Evolutionary conservation across 2,888 invertebrate genomes (phyloP).

Genomic region (Helicoverpa assulta): DNA sequence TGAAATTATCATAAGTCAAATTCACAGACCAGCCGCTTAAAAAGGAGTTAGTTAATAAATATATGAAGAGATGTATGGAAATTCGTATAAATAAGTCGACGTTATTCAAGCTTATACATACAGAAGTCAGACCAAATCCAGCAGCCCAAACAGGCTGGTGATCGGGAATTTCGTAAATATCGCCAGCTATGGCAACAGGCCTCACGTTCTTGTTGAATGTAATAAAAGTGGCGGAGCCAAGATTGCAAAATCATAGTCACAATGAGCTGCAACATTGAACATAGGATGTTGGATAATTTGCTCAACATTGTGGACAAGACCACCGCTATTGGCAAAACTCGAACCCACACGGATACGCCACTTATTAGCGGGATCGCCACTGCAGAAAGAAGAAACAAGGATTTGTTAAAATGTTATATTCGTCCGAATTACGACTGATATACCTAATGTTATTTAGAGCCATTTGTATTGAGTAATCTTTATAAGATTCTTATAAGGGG

Average conservation of each 20-base stretch:
- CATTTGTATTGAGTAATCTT: no score
- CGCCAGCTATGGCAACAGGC: constrained; percentile 67
- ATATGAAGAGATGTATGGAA: no score
- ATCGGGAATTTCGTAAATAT: constrained; percentile 69
- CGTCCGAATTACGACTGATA: constrained; percentile 2
- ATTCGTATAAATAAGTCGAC: no score
- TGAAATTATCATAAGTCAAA: constrained; percentile 22
- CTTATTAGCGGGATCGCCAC: constrained; percentile 49
- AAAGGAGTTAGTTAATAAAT: no score
- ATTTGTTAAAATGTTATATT: neutral
- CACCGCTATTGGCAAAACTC: constrained; percentile 66
- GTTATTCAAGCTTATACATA: constrained; percentile 55
- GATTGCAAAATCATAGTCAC: constrained; percentile 67
- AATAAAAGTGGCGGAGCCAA: constrained; percentile 58
- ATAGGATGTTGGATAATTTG: constrained; percentile 58
- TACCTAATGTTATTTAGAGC: no score
- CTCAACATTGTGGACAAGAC: constrained; percentile 54
- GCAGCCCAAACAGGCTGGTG: constrained; percentile 71
- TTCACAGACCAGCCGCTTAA: no score
- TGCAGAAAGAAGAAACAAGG: constrained; percentile 27
- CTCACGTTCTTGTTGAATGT: constrained; percentile 50
- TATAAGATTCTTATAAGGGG: no score
- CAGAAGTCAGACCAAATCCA: constrained; percentile 72
- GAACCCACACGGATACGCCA: constrained; percentile 70
- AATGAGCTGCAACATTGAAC: constrained; percentile 48